Evolutionary conservation across 2,113 vertebrate species (phyloP), one percentile per base, ranked within the genome.

Genomic region (Melanerpes formicivorus): DNA sequence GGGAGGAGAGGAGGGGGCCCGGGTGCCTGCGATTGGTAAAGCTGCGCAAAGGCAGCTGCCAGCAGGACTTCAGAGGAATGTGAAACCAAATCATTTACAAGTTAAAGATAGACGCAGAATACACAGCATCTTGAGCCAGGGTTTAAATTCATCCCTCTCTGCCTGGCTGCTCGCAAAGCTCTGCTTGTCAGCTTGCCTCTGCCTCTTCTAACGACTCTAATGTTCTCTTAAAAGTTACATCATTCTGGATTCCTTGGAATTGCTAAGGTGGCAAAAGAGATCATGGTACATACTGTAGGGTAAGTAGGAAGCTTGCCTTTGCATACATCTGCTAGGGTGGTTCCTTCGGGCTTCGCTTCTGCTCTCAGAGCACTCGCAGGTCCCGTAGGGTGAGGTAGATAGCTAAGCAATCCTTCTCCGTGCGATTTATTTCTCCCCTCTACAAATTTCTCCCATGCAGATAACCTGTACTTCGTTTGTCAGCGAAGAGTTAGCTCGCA

Each of bases 81-180:
- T 98, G 96, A 98, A 98, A 98, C 98, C 98, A 97, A 98, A 98
- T 98, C 98, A 97, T 98, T 98, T 98, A 98, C 96, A 98, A 98
- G 99, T 99, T 99, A 99, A 99, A 99, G 98, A 99, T 99, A 99
- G 99, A 98, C 97, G 78, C 98, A 96, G 98, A 97, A 86, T 92
- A 98, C 96, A 94, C 96, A 97, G 97, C 96, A 96, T 97, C 96
- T 97, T 95, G 96, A 97, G 96, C 97, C 98, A 96, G 97, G 97
- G 96, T 98, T 98, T 97, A 97, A 98, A 98, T 98, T 97, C 97
- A 96, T 93, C 88, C 93, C 93, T 96, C 95, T 96, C 94, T 76
- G 95, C 91, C 94, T 80, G 91, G 90, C 91, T 95, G 81, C 85
- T 96, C 67, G 30, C 73, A 75, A 94, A 87, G 89, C 84, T 94